Evolutionary conservation across 2,113 vertebrate genomes (phyloP).

Genomic region (Spilogale gracilis): DNA sequence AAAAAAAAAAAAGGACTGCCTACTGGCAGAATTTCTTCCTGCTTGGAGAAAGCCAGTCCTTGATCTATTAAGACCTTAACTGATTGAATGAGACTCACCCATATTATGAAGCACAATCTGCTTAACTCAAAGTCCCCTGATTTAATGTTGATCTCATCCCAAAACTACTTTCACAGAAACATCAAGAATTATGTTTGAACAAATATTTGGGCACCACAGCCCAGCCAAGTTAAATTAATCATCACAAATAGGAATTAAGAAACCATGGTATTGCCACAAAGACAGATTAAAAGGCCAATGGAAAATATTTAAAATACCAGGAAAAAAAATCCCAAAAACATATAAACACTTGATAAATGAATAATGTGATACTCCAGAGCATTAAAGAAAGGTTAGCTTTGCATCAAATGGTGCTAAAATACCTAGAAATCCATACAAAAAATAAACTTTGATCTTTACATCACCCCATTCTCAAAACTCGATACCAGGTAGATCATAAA

Average conservation of each 20-base stretch:
- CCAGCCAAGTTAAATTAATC: background rate
- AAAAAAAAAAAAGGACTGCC: background rate
- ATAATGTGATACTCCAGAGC: background rate
- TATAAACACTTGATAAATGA: background rate
- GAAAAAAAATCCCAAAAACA: background rate
- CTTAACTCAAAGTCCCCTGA: background rate
- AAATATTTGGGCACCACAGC: background rate
- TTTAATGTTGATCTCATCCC: background rate
- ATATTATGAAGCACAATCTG: background rate
- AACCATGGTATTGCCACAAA: background rate
- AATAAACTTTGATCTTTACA: background rate
- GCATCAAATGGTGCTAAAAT: background rate
- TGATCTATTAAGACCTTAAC: background rate
- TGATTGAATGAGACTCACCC: background rate
- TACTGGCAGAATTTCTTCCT: background rate
- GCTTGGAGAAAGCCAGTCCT: background rate
- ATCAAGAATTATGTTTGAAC: background rate
- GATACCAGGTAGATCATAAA: background rate
- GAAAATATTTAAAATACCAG: background rate
- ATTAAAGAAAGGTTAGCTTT: background rate
- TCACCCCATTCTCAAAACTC: background rate
- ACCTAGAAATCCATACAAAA: background rate
- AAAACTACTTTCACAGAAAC: background rate
- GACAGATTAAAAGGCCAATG: background rate
- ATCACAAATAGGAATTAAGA: background rate